These are phyloP conservation scores for Heterocephalus glaber DNA, from an alignment of 2,113 vertebrate species.

Conservation along the genomic window DNA sequence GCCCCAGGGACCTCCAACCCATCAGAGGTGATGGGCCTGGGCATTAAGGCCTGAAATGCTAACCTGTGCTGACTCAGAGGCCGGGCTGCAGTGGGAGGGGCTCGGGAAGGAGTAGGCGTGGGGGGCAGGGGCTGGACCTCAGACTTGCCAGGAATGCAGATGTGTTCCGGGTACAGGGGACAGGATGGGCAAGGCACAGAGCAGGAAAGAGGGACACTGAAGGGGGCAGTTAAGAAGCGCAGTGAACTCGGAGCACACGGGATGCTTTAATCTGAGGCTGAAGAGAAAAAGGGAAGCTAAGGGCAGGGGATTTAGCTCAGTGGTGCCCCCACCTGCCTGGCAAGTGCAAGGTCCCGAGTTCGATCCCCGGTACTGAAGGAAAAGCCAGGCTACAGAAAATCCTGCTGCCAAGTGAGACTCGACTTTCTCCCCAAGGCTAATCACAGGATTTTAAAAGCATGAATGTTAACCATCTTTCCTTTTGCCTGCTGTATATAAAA, in stretches of 20 bases:
- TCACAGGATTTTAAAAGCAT: not conserved
- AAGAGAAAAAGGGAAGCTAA: not conserved
- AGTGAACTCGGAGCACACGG: not conserved
- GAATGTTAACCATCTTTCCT: not conserved
- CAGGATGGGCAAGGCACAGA: not conserved
- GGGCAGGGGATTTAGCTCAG: too few species aligned
- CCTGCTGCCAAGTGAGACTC: not conserved
- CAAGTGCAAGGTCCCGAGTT: too few species aligned
- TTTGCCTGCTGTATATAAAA: constrained; percentile 12
- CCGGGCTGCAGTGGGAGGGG: not conserved
- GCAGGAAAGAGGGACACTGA: not conserved
- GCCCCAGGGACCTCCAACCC: not conserved
- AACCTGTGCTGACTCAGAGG: fast-evolving
- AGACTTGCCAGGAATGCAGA: not conserved
- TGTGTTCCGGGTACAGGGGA: not conserved
- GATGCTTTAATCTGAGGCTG: not conserved
- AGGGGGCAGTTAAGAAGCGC: not conserved
- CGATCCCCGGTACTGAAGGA: too few species aligned
- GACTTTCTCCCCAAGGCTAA: not conserved
- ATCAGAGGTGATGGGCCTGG: not conserved
- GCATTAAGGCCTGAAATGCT: not conserved
- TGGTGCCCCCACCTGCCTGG: too few species aligned
- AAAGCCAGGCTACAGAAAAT: not conserved
- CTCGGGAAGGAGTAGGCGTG: fast-evolving
- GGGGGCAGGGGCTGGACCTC: too few species aligned